Base-by-base conservation (phyloP, 23 tunicate species). In the Clavelina lepadiformis region DNA sequence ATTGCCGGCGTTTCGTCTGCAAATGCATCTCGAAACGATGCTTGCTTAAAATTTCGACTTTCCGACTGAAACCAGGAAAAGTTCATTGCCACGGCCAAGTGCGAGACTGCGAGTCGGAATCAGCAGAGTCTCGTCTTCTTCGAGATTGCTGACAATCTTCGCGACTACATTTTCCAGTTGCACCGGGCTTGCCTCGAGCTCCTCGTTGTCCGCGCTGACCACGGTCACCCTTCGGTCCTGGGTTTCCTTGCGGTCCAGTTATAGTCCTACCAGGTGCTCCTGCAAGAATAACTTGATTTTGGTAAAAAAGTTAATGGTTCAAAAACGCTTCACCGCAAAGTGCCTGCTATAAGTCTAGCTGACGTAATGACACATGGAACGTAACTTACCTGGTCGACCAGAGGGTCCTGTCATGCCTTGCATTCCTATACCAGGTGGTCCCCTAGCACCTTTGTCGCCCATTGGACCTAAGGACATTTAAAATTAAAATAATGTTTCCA, bases 301-400 rank as follows among this genome's bases (percentile, higher is more conserved):
- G n/a, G n/a, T n/a, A n/a, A n/a, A n/a, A n/a, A n/a, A n/a, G n/a
- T n/a, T n/a, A n/a, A n/a, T n/a, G n/a, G n/a, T n/a, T n/a, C n/a
- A n/a, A n/a, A n/a, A n/a, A n/a, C n/a, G n/a, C n/a, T n/a, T n/a
- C n/a, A n/a, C n/a, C n/a, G n/a, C n/a, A n/a, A n/a, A n/a, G n/a
- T n/a, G n/a, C n/a, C n/a, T n/a, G n/a, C n/a, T n/a, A n/a, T n/a
- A n/a, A n/a, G n/a, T n/a, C n/a, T n/a, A n/a, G n/a, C n/a, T n/a
- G n/a, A n/a, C n/a, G n/a, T n/a, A n/a, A n/a, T n/a, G n/a, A n/a
- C n/a, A n/a, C n/a, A n/a, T n/a, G n/a, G n/a, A n/a, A n/a, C n/a
- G n/a, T n/a, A n/a, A n/a, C n/a, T 27, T 51, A 73, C 79, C 79
- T 73, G 79, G 79, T 27, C 46, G 26, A n/a, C 89, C 89, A 41